Evolutionary conservation across 2,888 invertebrate genomes (phyloP), one percentile per base, ranked within the genome.

Genomic region (Megamerina dolium): DNA sequence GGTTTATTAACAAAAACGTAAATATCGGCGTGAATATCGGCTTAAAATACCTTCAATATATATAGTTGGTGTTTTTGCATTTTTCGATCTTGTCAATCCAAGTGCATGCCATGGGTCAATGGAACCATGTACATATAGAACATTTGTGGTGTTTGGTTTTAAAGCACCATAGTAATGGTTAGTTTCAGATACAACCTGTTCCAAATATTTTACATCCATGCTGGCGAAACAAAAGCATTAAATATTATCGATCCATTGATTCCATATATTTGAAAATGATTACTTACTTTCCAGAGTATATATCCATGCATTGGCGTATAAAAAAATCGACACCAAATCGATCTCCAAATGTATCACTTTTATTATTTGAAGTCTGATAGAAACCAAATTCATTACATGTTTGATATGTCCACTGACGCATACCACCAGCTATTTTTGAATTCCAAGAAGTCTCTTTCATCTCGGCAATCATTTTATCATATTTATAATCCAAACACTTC

Each of bases 361-460:
- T 57, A n/a, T 67, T 61, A 13, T 63, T 62, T 0, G 93, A 90
- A 0, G 91, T 87, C 74, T 96, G 95, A 70, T 85, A 96, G 70
- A 88, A 96, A 19, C 94, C 95, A 66, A 95, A 96, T 68, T 96
- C 96, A 1, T 87, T 90, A 65, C 95, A 96, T 0, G 94, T 94
- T 72, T 95, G 95, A 67, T 92, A 95, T 46, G 79, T 83, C 95
- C 95, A 95, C 60, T 89, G 88, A 0, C 94, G 83, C 53, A 76
- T 84, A 29, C 67, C 68, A 19, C 58, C 60, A 68, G 77, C 83
- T 76, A 84, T 85, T 66, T 81, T 81, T 12, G 82, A 77, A 10
- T 77, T 72, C 87, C 87, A 91, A 4, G 79, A 76, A 2, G 73
- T 69, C 48, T 86, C 79, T 52, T 78, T 77, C 64, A 89, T 69